Conservation (phyloP, 2,888 invertebrate species). For the Coelogynopora nodosa region DNA sequence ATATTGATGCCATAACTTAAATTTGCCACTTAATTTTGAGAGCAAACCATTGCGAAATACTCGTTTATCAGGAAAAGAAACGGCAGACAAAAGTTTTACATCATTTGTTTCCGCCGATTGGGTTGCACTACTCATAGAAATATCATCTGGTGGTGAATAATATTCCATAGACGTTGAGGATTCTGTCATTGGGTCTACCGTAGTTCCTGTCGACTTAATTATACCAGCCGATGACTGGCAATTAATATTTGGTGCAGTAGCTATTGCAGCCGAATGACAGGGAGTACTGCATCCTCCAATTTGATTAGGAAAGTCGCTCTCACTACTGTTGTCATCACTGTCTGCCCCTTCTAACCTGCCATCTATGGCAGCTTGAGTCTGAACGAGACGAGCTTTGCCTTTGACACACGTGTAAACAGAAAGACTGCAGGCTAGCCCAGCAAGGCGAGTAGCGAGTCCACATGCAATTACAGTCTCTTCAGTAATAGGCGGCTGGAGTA, state of each 20-base stretch:
- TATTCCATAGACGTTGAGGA: slow-evolving; percentile 43
- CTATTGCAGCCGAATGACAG: not conserved
- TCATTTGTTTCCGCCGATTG: not conserved
- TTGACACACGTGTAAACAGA: slow-evolving; percentile 36
- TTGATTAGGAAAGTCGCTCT: not conserved
- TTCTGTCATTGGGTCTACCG: slow-evolving; percentile 17
- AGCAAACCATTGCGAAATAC: slow-evolving; percentile 30
- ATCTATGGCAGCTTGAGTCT: slow-evolving; percentile 9
- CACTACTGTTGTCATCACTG: not conserved
- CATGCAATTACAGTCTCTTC: not conserved
- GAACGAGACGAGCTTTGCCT: slow-evolving; percentile 34
- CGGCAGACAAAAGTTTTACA: slow-evolving; percentile 15
- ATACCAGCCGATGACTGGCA: not conserved
- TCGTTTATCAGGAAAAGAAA: slow-evolving; percentile 21
- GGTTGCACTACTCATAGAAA: slow-evolving; percentile 6
- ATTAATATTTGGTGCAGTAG: not conserved
- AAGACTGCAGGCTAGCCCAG: not conserved
- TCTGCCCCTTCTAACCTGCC: slow-evolving; percentile 11
- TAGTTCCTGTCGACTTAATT: slow-evolving; percentile 15
- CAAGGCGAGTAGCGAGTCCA: not conserved
- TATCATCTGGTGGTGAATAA: slow-evolving; percentile 44
- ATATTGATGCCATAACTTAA: slow-evolving; percentile 44
- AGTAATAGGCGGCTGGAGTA: not conserved
- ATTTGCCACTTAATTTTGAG: slow-evolving; percentile 45
- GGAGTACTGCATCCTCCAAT: not conserved